Evolutionary conservation across 2,113 vertebrate species (phyloP).

Genomic region (Chloropsis hardwickii): DNA sequence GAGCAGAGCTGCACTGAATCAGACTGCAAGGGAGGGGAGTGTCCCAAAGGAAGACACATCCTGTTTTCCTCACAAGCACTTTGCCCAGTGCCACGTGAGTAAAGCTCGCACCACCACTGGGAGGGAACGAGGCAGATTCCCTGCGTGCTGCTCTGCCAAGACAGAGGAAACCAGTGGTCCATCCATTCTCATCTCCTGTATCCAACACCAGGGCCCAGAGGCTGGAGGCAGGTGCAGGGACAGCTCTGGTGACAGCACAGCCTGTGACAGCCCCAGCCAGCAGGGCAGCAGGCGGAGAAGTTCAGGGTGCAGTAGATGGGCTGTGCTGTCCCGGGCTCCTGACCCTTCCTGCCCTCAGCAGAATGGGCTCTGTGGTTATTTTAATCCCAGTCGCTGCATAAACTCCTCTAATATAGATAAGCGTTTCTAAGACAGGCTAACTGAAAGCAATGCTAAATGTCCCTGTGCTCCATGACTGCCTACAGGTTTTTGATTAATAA

Average conservation of each 20-base stretch:
- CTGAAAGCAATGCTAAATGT: conserved; percentile 12
- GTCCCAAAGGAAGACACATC: background rate
- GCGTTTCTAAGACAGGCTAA: background rate
- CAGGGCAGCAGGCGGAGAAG: background rate
- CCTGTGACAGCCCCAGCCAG: background rate
- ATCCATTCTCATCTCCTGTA: fast-evolving
- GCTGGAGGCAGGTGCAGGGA: background rate
- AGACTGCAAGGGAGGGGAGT: background rate
- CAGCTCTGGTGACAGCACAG: background rate
- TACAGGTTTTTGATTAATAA: background rate
- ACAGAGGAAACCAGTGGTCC: background rate
- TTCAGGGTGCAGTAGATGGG: fast-evolving
- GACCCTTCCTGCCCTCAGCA: background rate
- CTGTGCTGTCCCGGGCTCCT: background rate
- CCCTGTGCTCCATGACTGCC: background rate
- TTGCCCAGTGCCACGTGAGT: fast-evolving
- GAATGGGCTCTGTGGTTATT: background rate
- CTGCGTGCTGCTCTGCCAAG: background rate
- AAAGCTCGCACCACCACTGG: background rate
- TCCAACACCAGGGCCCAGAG: background rate
- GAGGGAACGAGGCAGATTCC: background rate
- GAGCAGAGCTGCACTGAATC: background rate
- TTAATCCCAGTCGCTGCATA: background rate
- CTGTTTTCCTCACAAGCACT: background rate
- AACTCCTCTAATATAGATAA: conserved; percentile 17